A percentile compares a stretch with the other conserved stretches of the same genome.
These are phyloP conservation scores for Anthoptus insignis DNA, from an alignment of 2,888 invertebrate genomes.

Conservation along the genomic window DNA sequence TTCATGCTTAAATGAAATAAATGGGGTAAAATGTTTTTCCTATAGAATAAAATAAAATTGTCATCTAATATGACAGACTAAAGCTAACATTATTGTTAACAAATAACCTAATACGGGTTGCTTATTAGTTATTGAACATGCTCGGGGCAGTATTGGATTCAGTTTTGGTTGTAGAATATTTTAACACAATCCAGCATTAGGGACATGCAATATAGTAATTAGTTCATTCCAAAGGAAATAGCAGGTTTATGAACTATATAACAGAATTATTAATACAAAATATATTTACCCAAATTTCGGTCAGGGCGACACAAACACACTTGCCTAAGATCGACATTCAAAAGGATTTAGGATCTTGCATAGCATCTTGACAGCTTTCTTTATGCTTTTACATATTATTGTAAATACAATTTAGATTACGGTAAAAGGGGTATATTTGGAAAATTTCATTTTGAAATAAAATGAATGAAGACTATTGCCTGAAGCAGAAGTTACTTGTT, in stretches of 20 bases:
- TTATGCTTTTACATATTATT: constrained; percentile 50
- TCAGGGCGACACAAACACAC: constrained; percentile 84
- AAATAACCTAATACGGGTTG: constrained; percentile 32
- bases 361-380: constrained; percentile 87
- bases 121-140: constrained; percentile 64
- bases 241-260: constrained; percentile 77
- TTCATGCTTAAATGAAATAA: constrained; percentile 64
- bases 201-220: constrained; percentile 78
- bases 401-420: constrained; percentile 36
- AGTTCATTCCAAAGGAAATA: constrained; percentile 82
- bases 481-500: too few relatives aligned
- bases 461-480: constrained; percentile 48
- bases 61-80: constrained; percentile 60
- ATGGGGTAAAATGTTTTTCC: constrained; percentile 42
- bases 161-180: constrained; percentile 59
- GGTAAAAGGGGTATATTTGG: constrained; percentile 10
- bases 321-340: constrained; percentile 75
- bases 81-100: constrained; percentile 38
- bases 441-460: constrained; percentile 25
- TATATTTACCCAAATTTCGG: constrained; percentile 84
- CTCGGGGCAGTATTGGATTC: constrained; percentile 66
- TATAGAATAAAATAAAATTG: constrained; percentile 42
- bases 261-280: constrained; percentile 78
- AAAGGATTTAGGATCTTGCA: constrained; percentile 73
- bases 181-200: constrained; percentile 69